phyloP scores from a whole-genome alignment of 2,797 vertebrate species.

The Okamejei kenojei region DNA sequence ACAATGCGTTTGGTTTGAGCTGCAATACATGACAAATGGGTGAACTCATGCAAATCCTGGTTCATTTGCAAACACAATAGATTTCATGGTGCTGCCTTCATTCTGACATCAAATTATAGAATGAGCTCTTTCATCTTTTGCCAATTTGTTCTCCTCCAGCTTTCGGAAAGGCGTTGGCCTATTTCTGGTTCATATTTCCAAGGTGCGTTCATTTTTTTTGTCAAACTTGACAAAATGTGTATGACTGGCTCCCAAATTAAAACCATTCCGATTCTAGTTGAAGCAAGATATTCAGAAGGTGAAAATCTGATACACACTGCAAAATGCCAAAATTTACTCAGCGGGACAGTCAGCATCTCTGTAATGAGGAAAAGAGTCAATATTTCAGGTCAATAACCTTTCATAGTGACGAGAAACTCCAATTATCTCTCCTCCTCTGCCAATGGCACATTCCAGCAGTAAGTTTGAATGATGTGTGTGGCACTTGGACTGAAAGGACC shows the following conservation, averaged over 20 bases:
- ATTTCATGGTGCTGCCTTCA: neutral
- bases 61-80: conserved; percentile 23
- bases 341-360: no score
- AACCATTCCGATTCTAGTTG: neutral
- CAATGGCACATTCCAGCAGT: neutral
- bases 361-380: no score
- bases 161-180: neutral
- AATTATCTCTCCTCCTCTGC: neutral
- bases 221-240: no score
- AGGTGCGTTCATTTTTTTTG: neutral
- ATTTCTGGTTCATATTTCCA: neutral
- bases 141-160: neutral
- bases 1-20: conserved; percentile 9
- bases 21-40: neutral
- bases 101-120: conserved; percentile 1
- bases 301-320: no score
- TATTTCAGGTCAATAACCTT: no score
- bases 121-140: neutral
- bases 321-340: no score
- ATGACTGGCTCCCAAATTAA: neutral
- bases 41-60: conserved; percentile 11
- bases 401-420: no score
- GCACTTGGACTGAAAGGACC: no score
- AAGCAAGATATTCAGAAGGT: no score
- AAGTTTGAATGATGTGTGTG: no score